phyloP scores from a whole-genome alignment of 2,113 vertebrate species.

The Festucalex cinctus region DNA sequence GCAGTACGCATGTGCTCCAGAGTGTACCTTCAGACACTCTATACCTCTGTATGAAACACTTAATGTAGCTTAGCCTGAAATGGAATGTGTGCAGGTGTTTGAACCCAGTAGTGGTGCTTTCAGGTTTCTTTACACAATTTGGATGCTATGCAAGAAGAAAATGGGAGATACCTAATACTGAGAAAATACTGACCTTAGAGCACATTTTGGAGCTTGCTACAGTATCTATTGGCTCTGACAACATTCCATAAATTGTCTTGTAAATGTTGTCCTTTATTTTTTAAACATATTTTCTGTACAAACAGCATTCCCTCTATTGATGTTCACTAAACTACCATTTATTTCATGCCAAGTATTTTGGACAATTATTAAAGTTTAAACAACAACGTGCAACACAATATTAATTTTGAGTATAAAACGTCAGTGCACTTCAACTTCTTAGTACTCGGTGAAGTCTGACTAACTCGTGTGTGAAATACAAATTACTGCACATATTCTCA shows the following conservation, averaged over 20 bases:
- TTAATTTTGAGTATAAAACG: not conserved
- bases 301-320: not conserved
- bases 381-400: not conserved
- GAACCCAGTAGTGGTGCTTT: no score
- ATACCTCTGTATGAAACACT: not conserved
- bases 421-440: not conserved
- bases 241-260: not conserved
- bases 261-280: not conserved
- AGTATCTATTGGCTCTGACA: not conserved
- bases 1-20: slow-evolving; percentile 15
- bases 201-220: not conserved
- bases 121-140: not conserved
- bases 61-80: slow-evolving; percentile 6
- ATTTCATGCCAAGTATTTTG: not conserved
- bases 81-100: slow-evolving; percentile 31
- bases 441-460: not conserved
- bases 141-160: not conserved
- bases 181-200: not conserved
- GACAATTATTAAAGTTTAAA: not conserved
- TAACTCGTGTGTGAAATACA: no score
- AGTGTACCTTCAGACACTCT: slow-evolving; percentile 22
- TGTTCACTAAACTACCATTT: not conserved
- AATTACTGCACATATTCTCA: no score
- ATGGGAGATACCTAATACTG: not conserved
- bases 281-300: not conserved